Base-by-base conservation (phyloP, 2,113 vertebrate species). In the Octodon degus region DNA sequence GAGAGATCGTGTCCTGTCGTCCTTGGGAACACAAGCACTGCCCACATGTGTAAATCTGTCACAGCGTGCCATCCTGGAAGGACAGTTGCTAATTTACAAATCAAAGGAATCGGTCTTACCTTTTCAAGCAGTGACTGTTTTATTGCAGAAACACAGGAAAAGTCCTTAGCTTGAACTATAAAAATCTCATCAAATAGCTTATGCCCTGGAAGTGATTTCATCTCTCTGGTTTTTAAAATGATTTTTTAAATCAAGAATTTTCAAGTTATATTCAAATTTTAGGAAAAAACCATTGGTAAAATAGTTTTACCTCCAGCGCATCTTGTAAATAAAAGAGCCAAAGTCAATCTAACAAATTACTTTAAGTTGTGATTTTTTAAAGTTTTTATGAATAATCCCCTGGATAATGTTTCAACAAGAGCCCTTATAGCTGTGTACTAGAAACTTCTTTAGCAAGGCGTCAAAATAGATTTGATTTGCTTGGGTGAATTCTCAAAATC, bases 81-180 rank as follows among this genome's bases (percentile, higher is more conserved):
- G 89, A 91, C 11, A 32, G 67, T 58, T 67, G 81, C 63, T 91
- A 80, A 96, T 93, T 93, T 91, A 90, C 87, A 90, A 91, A 98
- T 89, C 43, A 96, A 97, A 93, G 94, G 72, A 81, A 92, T 55
- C 60, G 47, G 55, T 80, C 70, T 82, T 95, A 82, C 86, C 80
- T 95, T 96, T 97, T 92, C 27, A 94, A 89, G 83, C 86, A 88
- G 58, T 82, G 86, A 74, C 30, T 79, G 68, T 68, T 95, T 93
- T 53, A 85, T 7, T 63, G 37, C 25, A 63, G 80, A 96, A 94
- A 85, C 62, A 25, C 19, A 32, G 81, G 53, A 86, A 60, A 34
- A 80, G 40, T 88, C 76, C 22, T 93, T 68, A 87, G 47, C 80
- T 82, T 82, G 32, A 94, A 68, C n/a, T 67, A 27, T 60, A 89